phyloP scores from a whole-genome alignment of 2,888 invertebrate species.

The Harpalus rufipes region DNA sequence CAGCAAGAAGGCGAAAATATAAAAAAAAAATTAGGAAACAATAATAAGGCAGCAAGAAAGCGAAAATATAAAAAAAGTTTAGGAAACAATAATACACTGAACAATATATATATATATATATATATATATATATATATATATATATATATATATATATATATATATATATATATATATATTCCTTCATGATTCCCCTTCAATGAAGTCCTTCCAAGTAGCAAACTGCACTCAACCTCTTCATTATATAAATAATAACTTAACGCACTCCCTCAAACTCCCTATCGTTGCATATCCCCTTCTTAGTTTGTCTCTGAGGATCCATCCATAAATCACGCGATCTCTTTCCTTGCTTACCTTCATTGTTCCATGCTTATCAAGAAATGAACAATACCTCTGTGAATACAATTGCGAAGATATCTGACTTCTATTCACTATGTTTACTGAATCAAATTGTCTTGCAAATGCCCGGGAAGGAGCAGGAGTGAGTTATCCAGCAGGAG shows the following conservation, averaged over 20 bases:
- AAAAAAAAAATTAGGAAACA: too few relatives aligned
- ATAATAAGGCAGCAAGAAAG: too few relatives aligned
- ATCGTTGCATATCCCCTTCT: neutral
- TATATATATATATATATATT: too few relatives aligned
- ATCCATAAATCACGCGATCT: slow-evolving; percentile 64
- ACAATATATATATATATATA: too few relatives aligned
- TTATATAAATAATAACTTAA: slow-evolving; percentile 7
- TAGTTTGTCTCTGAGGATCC: slow-evolving; percentile 48
- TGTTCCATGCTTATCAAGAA: slow-evolving; percentile 63
- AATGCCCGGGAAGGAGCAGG: slow-evolving; percentile 33
- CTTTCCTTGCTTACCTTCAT: slow-evolving; percentile 55
- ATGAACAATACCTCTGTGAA: slow-evolving; percentile 64
- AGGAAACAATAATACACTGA: too few relatives aligned
- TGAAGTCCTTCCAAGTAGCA: neutral
- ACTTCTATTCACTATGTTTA: slow-evolving; percentile 65
- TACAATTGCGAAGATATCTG: slow-evolving; percentile 64
- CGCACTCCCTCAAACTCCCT: neutral
- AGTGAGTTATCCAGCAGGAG: slow-evolving; percentile 26
- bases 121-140: too few relatives aligned
- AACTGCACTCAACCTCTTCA: neutral
- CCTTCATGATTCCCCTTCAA: too few relatives aligned
- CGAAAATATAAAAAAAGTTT: too few relatives aligned
- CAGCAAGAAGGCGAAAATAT: too few relatives aligned
- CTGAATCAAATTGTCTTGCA: slow-evolving; percentile 66
- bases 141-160: too few relatives aligned